These are phyloP conservation scores for Callinectes sapidus DNA, from an alignment of 2,888 invertebrate genomes.

Conservation along the genomic window DNA sequence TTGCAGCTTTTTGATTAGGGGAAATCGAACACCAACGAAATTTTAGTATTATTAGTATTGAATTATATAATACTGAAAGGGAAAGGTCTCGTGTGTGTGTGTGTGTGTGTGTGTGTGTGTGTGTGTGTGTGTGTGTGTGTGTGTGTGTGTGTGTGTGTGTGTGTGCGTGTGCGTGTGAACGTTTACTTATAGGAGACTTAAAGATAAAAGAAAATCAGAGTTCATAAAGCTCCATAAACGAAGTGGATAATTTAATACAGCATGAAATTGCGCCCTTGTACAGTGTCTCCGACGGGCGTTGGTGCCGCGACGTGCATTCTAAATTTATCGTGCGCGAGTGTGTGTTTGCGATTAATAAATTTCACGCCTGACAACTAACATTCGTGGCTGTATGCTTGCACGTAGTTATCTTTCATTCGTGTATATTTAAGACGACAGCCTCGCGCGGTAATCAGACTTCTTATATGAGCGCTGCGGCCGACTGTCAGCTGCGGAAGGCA, in stretches of 20 bases:
- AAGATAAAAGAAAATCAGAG: not conserved
- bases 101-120: not conserved
- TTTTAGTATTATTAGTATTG: not conserved
- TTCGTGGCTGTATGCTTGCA: slow-evolving; percentile 30
- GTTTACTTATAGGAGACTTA: not conserved
- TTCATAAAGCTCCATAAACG: not conserved
- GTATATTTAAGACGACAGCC: slow-evolving; percentile 32
- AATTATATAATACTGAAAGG: not conserved
- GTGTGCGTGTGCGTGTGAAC: not conserved
- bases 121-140: not conserved
- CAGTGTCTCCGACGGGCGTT: not conserved
- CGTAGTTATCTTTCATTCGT: slow-evolving; percentile 20
- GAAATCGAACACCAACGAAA: slow-evolving; percentile 23
- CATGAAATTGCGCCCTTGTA: not conserved
- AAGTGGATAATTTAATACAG: slow-evolving; percentile 5
- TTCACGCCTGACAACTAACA: slow-evolving; percentile 36
- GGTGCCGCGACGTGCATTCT: not conserved
- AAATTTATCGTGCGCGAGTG: slow-evolving; percentile 22
- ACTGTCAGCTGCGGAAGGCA: slow-evolving; percentile 33
- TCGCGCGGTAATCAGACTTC: slow-evolving; percentile 33
- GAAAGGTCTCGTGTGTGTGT: not conserved
- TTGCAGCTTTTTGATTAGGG: not conserved
- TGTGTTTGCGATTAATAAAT: slow-evolving; percentile 23
- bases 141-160: not conserved
- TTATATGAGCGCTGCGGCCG: slow-evolving; percentile 31